Base-by-base conservation (phyloP, 2,797 vertebrate species). In the Sebastes trivittatus region DNA sequence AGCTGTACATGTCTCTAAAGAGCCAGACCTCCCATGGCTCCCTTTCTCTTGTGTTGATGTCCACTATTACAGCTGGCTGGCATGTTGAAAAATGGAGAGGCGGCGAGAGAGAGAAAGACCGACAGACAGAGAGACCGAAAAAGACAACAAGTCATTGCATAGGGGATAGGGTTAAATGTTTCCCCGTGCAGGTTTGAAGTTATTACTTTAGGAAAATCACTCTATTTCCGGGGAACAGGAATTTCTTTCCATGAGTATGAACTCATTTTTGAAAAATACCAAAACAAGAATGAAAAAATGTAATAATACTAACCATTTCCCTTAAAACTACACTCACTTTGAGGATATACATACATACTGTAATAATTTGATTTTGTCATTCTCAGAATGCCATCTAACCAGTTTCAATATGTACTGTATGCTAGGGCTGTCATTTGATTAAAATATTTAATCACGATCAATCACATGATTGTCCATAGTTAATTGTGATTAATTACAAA, bases 1-100 rank as follows among this genome's bases (percentile, higher is more conserved):
- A 84, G 89, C 61, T 55, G 46, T 62, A 58, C 52, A 69, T 5
- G n/a, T 68, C 74, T 74, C 73, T 63, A 70, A 73, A 78, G 49
- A 74, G 38, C 52, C 49, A 60, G 69, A 38, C 76, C 42, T 59
- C 79, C 68, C 36, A 25, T 75, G 30, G 27, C 22, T 64, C 5
- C 14, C 23, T 72, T 59, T 79, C 55, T 62, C 56, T 38, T 32
- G 20, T 49, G 67, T 55, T 86, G 55, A 76, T 77, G 72, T 81
- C 80, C 62, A 29, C 27, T 54, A 55, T 65, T 85, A 70, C 38
- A 75, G 42, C 64, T 46, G 23, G 36, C 25, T 76, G 36, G 27
- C 32, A 27, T 32, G 23, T 30, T 80, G 29, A 78, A 83, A 36
- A 42, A 63, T 27, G 14, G 4, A 29, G n/a, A 72, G 16, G 64